Base-by-base conservation (phyloP, 2,797 vertebrate species). In the Channallabes apus region DNA sequence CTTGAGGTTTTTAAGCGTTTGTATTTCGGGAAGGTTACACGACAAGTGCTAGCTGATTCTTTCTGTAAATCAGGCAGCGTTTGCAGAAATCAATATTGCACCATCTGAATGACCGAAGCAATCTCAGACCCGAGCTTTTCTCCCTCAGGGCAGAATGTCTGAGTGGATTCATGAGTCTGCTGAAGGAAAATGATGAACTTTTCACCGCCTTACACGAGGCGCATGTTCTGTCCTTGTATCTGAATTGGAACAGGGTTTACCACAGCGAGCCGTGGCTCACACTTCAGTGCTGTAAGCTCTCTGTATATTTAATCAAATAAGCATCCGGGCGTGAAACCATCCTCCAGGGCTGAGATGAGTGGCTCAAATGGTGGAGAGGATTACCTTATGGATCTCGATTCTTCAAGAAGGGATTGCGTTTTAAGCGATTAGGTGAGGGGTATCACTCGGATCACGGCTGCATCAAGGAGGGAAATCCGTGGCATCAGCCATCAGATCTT, bases 301-400 rank as follows among this genome's bases (percentile, higher is more conserved):
- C 56, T 29, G 68, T 87, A 86, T 87, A 82, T 73, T 86, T 90
- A 90, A 90, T 90, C 87, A 90, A 88, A 90, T 89, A 89, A 89
- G 78, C 88, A 88, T 65, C 83, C 82, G 35, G 68, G 86, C 85
- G 69, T 89, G 88, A 90, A 88, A 83, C 64, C 85, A 51, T 86
- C 87, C 88, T 88, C 82, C 78, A 64, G 82, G 86, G 79, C 75
- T 68, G 79, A 87, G 68, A 88, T 64, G 85, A 89, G 86, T 84
- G 89, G 65, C 78, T 83, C 87, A 88, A 87, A 88, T 83, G 84
- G 78, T 83, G 79, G 83, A 86, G 62, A 35, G 84, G 84, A 90
- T 88, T 85, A 88, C 54, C 73, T 65, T 73, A 89, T 82, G 85
- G 85, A 88, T 84, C 85, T 71, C 54, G 64, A 77, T 64, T 85